A percentile compares a stretch with the other conserved stretches of the same genome.
phyloP scores from a whole-genome alignment of 1,140 invertebrate species.

The Lanistes nyassanus region DNA sequence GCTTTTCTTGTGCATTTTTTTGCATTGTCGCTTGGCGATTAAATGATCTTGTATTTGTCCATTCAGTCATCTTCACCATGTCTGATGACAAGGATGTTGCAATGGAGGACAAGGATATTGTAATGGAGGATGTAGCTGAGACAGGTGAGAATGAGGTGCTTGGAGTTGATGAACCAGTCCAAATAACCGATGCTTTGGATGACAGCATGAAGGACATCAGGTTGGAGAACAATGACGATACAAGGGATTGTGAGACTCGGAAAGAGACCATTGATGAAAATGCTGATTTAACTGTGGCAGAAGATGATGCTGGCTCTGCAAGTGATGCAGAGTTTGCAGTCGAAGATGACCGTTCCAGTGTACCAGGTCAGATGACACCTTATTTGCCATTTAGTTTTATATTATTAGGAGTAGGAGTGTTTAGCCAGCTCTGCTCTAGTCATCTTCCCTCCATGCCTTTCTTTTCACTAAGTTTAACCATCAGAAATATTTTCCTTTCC shows the following conservation, averaged over 20 bases:
- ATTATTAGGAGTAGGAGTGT: too few species aligned
- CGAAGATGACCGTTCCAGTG: slow-evolving; percentile 10
- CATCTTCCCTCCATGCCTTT: too few species aligned
- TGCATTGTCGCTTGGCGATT: too few species aligned
- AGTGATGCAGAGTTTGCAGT: slow-evolving; percentile 20
- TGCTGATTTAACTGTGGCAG: not conserved
- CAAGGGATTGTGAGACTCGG: not conserved
- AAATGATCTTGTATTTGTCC: too few species aligned
- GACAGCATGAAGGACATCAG: slow-evolving; percentile 1
- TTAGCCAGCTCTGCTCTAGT: too few species aligned
- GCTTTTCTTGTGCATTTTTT: too few species aligned
- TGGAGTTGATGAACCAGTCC: not conserved
- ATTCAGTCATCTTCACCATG: too few species aligned
- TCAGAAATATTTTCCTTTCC: too few species aligned
- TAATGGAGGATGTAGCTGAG: slow-evolving; percentile 14
- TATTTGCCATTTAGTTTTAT: too few species aligned
- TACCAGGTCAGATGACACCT: too few species aligned
- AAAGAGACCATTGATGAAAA: not conserved
- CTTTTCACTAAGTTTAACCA: too few species aligned
- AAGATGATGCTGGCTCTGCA: slow-evolving; percentile 13
- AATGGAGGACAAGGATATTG: slow-evolving; percentile 17
- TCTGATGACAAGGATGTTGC: slow-evolving; percentile 20
- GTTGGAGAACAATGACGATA: not conserved
- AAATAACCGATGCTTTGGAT: not conserved
- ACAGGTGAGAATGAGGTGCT: slow-evolving; percentile 13